Base-by-base conservation (phyloP, 2,113 vertebrate species). In the Elaphurus davidianus region DNA sequence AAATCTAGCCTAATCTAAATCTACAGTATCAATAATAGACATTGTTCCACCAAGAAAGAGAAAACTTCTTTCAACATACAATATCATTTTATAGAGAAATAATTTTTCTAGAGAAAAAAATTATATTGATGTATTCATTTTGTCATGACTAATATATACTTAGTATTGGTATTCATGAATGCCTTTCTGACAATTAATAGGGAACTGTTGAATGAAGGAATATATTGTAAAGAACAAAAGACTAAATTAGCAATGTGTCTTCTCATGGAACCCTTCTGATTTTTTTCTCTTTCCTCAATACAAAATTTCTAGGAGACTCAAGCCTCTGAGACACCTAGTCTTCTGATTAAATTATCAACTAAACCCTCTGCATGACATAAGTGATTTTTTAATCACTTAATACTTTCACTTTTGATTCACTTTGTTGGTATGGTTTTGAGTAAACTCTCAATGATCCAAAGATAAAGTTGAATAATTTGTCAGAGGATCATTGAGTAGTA, bases 331-430 rank as follows among this genome's bases (percentile, higher is more conserved):
- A 21, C 25, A 81, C 25, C 47, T 87, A 74, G 59, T 55, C 7
- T 45, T 81, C 14, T 90, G n/a, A 52, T 93, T 90, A 87, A 97
- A 93, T 93, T 84, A 96, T 95, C 89, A 85, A 47, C 12, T 40
- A 78, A 87, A 71, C 40, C 94, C 12, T 74, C 55, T 93, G 23
- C 7, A 36, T 88, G 25, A 90, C n/a, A 82, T 67, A 82, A 83
- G 27, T 64, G 33, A 60, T 40, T 55, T 91, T 79, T 92, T 76
- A 76, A 43, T 27, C 36, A 76, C 23, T 76, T 43, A 25, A 43
- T 14, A 43, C 36, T 76, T 43, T 76, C 36, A 43, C 71, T 76
- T 76, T 76, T 76, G 21, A 25, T 43, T 84, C 8, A 60, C 33
- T 94, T 64, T n/a, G 19, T 27, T 81, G 8, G 14, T 36, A 9